Conservation (phyloP, 2,797 vertebrate genomes). For the Hypotaenidia okinawae region DNA sequence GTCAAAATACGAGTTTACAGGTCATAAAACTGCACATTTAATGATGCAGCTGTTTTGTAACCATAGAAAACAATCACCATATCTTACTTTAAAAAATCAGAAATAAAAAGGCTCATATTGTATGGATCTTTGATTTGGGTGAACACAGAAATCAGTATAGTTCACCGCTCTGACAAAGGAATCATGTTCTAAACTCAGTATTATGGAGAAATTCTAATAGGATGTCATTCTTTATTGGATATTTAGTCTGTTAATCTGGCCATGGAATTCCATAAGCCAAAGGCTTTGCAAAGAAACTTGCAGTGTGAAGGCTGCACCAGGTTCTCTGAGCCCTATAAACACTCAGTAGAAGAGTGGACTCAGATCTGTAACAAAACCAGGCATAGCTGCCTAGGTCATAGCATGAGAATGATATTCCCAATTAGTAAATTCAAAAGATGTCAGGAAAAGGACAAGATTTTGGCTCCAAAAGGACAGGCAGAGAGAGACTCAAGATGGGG, state of each 20-base stretch:
- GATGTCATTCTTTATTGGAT: too few species aligned
- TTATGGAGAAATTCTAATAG: not conserved
- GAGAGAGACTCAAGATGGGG: not conserved
- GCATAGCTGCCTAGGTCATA: not conserved
- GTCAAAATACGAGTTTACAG: not conserved
- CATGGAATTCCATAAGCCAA: not conserved
- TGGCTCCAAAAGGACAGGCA: not conserved
- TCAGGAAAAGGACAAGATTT: not conserved
- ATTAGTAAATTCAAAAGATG: not conserved
- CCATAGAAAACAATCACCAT: not conserved
- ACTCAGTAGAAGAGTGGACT: not conserved
- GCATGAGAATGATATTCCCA: not conserved
- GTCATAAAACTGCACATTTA: not conserved
- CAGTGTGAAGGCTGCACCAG: not conserved
- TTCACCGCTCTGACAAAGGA: not conserved
- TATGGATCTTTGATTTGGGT: not conserved
- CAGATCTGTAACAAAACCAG: not conserved
- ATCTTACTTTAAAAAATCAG: not conserved
- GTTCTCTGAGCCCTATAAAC: not conserved
- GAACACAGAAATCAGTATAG: not conserved
- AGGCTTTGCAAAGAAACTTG: not conserved
- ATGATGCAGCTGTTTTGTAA: not conserved
- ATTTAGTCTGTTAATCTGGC: not conserved
- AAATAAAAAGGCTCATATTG: not conserved
- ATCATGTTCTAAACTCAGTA: not conserved